Evolutionary conservation across 2,888 invertebrate species (phyloP).

Genomic region (Psylliodes chrysocephalus): DNA sequence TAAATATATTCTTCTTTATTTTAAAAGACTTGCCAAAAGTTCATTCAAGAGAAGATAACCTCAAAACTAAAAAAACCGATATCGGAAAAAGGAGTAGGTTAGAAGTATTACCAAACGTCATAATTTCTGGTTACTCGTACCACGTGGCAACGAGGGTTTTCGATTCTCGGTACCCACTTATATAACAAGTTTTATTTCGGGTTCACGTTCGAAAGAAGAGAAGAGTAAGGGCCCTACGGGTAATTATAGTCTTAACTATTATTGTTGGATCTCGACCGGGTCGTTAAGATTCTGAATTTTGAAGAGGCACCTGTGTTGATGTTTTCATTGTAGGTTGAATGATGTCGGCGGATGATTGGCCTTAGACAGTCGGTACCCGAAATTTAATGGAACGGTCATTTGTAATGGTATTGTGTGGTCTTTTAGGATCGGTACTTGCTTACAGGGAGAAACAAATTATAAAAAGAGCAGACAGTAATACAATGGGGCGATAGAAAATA

Average conservation of each 20-base stretch:
- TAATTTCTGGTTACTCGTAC: too few species aligned
- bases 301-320: conserved; percentile 24
- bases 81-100: too few species aligned
- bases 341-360: conserved; percentile 17
- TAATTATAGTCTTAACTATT: conserved; percentile 24
- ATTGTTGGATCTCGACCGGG: conserved; percentile 13
- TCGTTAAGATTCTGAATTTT: conserved; percentile 25
- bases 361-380: neutral
- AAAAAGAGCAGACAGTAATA: too few species aligned
- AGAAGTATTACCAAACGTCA: too few species aligned
- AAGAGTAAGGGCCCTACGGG: conserved; percentile 20
- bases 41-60: too few species aligned
- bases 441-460: neutral
- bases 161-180: conserved; percentile 25
- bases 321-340: conserved; percentile 27
- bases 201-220: conserved; percentile 9
- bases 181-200: conserved; percentile 35
- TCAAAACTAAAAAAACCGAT: too few species aligned
- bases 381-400: conserved; percentile 6
- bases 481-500: too few species aligned
- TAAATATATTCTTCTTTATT: too few species aligned
- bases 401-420: conserved; percentile 15
- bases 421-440: conserved; percentile 2
- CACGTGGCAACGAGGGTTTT: conserved; percentile 16
- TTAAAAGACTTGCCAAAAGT: too few species aligned